These are phyloP conservation scores for Smithornis capensis DNA, from an alignment of 2,113 vertebrate species.

Conservation along the genomic window DNA sequence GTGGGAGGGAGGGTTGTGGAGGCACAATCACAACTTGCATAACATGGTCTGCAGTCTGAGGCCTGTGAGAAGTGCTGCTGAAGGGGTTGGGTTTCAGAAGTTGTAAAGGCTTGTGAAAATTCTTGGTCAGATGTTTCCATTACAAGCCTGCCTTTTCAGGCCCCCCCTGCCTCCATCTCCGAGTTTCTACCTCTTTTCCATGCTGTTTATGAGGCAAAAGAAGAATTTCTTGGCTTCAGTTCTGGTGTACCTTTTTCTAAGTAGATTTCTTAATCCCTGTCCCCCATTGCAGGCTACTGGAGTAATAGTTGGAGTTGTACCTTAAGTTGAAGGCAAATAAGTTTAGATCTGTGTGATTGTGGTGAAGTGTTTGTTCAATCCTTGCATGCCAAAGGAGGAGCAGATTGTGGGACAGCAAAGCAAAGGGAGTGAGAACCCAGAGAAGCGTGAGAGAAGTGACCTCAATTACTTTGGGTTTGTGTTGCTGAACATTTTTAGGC, in stretches of 20 bases:
- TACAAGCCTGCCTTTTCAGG: neutral
- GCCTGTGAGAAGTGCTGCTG: neutral
- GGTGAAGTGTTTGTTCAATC: neutral
- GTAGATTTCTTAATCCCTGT: neutral
- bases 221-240: neutral
- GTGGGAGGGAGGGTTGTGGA: neutral
- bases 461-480: constrained; percentile 16
- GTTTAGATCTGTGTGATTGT: neutral
- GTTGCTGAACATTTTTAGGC: neutral
- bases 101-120: constrained; percentile 22
- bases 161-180: fast-evolving
- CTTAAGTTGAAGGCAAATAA: neutral
- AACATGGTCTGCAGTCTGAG: neutral
- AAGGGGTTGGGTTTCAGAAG: neutral
- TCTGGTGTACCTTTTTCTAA: neutral
- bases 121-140: neutral
- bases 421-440: neutral
- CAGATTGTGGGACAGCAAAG: neutral
- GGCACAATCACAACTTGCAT: neutral
- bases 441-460: neutral
- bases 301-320: neutral
- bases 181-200: neutral
- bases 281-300: neutral
- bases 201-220: neutral
- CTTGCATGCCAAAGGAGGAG: neutral